Percentiles rank a stretch among this genome's conserved stretches.
phyloP scores from a whole-genome alignment of 2,888 invertebrate genomes.

The Sericinus montela region DNA sequence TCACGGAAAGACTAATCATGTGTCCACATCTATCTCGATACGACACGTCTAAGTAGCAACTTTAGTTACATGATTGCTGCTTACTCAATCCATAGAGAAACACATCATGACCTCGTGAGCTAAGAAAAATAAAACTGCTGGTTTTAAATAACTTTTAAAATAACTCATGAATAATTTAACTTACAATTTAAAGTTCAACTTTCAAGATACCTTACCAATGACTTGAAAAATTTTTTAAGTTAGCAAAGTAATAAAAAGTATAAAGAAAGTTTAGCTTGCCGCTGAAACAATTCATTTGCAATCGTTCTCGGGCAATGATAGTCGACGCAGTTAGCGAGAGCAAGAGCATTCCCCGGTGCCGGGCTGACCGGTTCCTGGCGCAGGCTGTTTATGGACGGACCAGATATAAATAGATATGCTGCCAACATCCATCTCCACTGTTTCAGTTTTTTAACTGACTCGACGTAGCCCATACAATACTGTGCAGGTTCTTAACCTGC shows the following conservation, averaged over 20 bases:
- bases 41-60: constrained; percentile 13
- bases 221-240: not conserved
- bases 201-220: not conserved
- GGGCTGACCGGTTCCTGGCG: constrained; percentile 65
- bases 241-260: not conserved
- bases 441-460: constrained; percentile 47
- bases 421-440: constrained; percentile 65
- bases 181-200: not conserved
- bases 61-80: not conserved
- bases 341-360: constrained; percentile 64
- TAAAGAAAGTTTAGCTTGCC: constrained; percentile 21
- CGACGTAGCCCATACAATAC: constrained; percentile 23
- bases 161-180: not conserved
- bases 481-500: constrained; percentile 17
- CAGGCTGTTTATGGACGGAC: constrained; percentile 69
- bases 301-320: constrained; percentile 46
- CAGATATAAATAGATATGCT: constrained; percentile 73
- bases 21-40: constrained; percentile 10
- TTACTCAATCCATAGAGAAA: not conserved
- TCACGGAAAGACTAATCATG: constrained; percentile 13
- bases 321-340: constrained; percentile 57
- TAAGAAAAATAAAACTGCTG: not conserved
- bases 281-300: constrained; percentile 57
- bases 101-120: not conserved
- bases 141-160: not conserved